Evolutionary conservation across 1,140 invertebrate genomes (phyloP).

Genomic region (Brachionus koreanus): DNA sequence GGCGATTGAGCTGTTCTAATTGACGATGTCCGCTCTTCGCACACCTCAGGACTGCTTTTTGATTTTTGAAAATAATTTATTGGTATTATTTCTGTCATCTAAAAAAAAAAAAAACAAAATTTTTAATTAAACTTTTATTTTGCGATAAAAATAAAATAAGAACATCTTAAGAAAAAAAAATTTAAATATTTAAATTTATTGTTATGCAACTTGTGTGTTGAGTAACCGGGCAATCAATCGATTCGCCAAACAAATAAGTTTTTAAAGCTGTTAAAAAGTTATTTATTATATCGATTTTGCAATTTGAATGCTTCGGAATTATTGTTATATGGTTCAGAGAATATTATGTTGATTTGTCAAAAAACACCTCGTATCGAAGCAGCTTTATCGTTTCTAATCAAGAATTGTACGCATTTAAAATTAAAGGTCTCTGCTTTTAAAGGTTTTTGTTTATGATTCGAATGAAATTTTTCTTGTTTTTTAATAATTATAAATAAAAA

Average conservation of each 20-base stretch:
- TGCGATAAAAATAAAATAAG: neutral
- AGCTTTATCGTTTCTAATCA: conserved; percentile 20
- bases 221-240: neutral
- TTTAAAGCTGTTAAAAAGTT: neutral
- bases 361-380: neutral
- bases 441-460: neutral
- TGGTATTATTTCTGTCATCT: conserved; percentile 20
- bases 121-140: neutral
- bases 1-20: neutral
- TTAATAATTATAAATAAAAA: neutral
- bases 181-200: neutral
- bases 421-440: neutral
- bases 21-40: neutral
- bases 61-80: neutral
- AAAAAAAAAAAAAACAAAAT: neutral
- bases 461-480: neutral
- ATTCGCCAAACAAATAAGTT: neutral
- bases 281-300: neutral
- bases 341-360: conserved; percentile 18
- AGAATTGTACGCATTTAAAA: neutral
- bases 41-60: neutral
- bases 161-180: too few species aligned
- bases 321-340: neutral
- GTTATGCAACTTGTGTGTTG: neutral
- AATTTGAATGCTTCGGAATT: neutral